phyloP scores from a whole-genome alignment of 2,797 vertebrate species.

The Melopsittacus undulatus region DNA sequence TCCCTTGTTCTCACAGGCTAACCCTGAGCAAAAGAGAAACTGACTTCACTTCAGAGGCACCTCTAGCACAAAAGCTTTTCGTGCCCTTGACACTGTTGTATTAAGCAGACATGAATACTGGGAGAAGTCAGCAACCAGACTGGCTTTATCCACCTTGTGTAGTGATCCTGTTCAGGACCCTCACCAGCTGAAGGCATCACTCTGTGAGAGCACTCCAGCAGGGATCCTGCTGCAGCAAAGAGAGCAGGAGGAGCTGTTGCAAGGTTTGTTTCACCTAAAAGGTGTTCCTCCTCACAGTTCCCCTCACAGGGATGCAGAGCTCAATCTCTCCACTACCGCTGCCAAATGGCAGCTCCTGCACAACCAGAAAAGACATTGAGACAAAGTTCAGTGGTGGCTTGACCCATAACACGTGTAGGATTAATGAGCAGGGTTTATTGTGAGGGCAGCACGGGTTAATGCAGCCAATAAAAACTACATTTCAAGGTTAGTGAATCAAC shows the following conservation, averaged over 20 bases:
- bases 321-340: neutral
- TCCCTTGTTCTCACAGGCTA: neutral
- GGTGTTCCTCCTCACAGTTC: neutral
- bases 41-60: neutral
- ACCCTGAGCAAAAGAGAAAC: neutral
- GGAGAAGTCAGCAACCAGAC: neutral
- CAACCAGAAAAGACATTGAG: neutral
- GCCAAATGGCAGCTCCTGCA: neutral
- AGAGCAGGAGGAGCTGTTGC: neutral
- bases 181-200: neutral
- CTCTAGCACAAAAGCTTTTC: neutral
- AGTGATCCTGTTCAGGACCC: neutral
- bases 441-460: neutral
- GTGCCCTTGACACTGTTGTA: neutral
- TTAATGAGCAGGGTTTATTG: neutral
- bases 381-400: neutral
- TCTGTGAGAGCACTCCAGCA: accelerated
- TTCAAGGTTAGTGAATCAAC: neutral
- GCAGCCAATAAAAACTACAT: neutral
- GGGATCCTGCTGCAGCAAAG: neutral
- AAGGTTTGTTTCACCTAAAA: neutral
- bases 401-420: neutral
- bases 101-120: neutral
- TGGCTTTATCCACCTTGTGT: neutral
- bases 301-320: neutral